A percentile compares a stretch with the other conserved stretches of the same genome.
Conservation (phyloP, 37 sponge, comb jelly and placozoan species). For the Theonella swinhoei region DNA sequence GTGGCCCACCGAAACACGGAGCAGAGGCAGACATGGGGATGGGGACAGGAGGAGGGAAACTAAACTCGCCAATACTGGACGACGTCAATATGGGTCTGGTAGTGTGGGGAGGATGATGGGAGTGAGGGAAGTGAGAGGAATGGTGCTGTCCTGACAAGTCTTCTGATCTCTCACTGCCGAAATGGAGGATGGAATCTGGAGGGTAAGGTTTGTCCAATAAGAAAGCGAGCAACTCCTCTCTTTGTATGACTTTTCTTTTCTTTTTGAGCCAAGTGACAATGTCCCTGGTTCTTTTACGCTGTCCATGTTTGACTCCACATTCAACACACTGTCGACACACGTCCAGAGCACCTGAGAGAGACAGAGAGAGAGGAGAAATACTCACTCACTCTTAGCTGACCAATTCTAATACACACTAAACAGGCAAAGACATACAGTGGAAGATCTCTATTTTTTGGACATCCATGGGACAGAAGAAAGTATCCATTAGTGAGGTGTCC, state of each 20-base stretch:
- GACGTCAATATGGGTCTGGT: not conserved
- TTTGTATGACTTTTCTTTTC: slow-evolving; percentile 59
- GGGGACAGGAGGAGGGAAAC: not conserved
- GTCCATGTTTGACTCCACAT: slow-evolving; percentile 65
- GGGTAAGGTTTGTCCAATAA: slow-evolving; percentile 66
- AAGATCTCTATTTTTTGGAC: too few relatives aligned
- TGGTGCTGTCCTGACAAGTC: not conserved
- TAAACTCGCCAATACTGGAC: not conserved
- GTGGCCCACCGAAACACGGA: slow-evolving; percentile 7
- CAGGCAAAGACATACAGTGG: too few relatives aligned
- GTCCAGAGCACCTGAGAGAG: slow-evolving; percentile 57
- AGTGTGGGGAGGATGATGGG: not conserved
- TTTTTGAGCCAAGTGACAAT: slow-evolving; percentile 81
- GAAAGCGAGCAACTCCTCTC: slow-evolving; percentile 83
- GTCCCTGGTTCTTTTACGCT: slow-evolving; percentile 69
- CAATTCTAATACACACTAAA: not conserved
- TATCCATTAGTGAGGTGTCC: too few relatives aligned
- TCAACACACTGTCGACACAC: slow-evolving; percentile 80
- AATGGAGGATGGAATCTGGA: not conserved
- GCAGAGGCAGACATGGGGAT: slow-evolving; percentile 6
- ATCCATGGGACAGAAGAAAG: too few relatives aligned
- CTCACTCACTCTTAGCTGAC: too few relatives aligned
- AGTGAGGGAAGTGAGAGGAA: not conserved
- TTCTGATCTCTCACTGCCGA: not conserved
- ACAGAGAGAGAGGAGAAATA: not conserved